phyloP scores from a whole-genome alignment of 2,797 vertebrate genomes.

The Alfaro cultratus region DNA sequence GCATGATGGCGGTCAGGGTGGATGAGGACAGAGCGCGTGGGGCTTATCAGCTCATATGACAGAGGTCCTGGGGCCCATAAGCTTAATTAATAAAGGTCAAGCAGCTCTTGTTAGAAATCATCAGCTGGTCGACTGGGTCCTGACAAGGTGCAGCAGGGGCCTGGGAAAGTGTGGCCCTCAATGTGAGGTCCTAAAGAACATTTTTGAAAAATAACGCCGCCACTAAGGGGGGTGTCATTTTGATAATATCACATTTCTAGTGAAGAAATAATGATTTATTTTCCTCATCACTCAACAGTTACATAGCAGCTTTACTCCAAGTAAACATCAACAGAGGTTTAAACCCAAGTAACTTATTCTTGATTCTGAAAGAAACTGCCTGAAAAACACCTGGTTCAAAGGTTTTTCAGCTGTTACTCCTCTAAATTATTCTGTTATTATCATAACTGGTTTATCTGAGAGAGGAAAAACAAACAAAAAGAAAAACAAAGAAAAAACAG shows the following conservation, averaged over 20 bases:
- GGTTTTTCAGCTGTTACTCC: background rate
- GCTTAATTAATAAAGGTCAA: constrained; percentile 41
- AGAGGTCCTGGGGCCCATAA: constrained; percentile 18
- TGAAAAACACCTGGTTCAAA: background rate
- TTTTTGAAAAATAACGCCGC: background rate
- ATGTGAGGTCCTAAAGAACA: background rate
- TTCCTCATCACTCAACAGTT: background rate
- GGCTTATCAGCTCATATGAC: constrained; percentile 35
- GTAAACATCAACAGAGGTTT: background rate
- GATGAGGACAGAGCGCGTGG: constrained; percentile 19
- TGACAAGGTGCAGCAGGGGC: constrained; percentile 7
- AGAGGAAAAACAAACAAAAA: background rate
- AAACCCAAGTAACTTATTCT: background rate
- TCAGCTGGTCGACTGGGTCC: constrained; percentile 36
- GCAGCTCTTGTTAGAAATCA: constrained; percentile 25
- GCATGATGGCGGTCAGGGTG: constrained; percentile 20
- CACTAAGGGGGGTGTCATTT: background rate
- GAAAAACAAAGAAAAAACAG: background rate
- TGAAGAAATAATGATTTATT: background rate
- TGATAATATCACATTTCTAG: background rate
- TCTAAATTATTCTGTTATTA: background rate
- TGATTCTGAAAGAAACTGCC: background rate
- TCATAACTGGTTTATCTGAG: background rate
- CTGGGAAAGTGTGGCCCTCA: constrained; percentile 41
- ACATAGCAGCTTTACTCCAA: background rate